Percentiles rank a stretch among this genome's conserved stretches.
These are phyloP conservation scores for Spermophilus dauricus DNA, from an alignment of 2,113 vertebrate species.

Conservation along the genomic window DNA sequence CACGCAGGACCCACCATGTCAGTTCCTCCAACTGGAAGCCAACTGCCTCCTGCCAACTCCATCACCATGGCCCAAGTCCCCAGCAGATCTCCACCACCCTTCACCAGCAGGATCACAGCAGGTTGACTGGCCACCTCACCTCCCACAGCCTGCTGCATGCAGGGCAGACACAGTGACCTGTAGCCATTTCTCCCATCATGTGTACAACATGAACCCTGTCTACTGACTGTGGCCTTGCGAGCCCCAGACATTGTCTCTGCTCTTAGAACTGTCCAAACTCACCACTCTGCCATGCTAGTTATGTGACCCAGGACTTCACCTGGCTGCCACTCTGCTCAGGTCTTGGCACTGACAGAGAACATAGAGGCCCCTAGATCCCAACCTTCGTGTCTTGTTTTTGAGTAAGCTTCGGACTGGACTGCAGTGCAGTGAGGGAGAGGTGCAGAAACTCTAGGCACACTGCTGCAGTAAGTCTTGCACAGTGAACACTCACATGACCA, in stretches of 20 bases:
- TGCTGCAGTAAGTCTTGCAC: not conserved
- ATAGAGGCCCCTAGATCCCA: not conserved
- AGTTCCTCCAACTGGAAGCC: not conserved
- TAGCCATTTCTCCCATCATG: no score
- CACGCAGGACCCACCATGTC: not conserved
- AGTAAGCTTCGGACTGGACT: not conserved
- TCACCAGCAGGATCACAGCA: rapidly evolving
- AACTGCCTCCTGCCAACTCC: not conserved
- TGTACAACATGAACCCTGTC: no score
- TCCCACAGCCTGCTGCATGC: not conserved
- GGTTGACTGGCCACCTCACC: rapidly evolving
- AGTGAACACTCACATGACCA: not conserved
- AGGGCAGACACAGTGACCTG: not conserved
- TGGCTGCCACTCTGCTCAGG: not conserved
- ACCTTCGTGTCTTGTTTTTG: not conserved
- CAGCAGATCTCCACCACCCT: no score
- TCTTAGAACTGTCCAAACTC: not conserved
- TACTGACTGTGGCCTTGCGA: no score
- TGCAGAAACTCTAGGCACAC: not conserved
- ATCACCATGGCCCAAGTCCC: rapidly evolving
- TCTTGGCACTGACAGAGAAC: not conserved
- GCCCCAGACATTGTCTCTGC: no score
- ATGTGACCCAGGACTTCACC: not conserved
- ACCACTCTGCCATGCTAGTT: not conserved
- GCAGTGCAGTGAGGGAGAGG: not conserved